Conservation (phyloP, 2,888 invertebrate species). For the Latrodectus elegans region DNA sequence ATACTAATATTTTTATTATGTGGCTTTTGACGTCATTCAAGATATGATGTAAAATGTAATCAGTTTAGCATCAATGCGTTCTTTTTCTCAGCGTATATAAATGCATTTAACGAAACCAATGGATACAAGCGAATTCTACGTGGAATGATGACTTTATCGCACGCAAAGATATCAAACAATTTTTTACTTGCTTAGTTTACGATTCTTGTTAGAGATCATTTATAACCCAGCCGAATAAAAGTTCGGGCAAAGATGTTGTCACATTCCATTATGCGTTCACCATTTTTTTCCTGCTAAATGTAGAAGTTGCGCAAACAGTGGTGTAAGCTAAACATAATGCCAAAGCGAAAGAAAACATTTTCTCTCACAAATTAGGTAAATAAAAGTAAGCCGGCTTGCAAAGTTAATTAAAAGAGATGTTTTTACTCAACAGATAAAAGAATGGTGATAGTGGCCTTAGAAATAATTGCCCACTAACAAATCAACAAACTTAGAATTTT, state of each 20-base stretch:
- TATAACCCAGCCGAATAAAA: neutral
- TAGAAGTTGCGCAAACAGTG: neutral
- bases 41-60: slow-evolving; percentile 4
- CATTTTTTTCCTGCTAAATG: neutral
- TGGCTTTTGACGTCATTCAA: slow-evolving; percentile 3
- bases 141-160: neutral
- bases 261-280: neutral
- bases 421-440: neutral
- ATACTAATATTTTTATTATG: slow-evolving; percentile 18
- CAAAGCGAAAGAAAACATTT: neutral
- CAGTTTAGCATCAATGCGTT: neutral
- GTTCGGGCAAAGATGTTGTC: slow-evolving; percentile 1
- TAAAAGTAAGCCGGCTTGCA: neutral
- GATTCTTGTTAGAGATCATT: neutral
- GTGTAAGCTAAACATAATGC: neutral
- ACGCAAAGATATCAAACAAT: neutral
- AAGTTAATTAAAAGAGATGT: slow-evolving; percentile 1
- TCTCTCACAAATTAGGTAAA: neutral
- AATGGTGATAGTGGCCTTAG: neutral
- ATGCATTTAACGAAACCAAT: neutral
- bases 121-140: neutral
- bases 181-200: neutral
- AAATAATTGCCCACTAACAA: neutral
- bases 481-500: no score
- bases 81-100: neutral